A percentile compares a stretch with the other conserved stretches of the same genome.
Conservation (phyloP, 2,888 invertebrate genomes). For the Ptilodon capucinus region DNA sequence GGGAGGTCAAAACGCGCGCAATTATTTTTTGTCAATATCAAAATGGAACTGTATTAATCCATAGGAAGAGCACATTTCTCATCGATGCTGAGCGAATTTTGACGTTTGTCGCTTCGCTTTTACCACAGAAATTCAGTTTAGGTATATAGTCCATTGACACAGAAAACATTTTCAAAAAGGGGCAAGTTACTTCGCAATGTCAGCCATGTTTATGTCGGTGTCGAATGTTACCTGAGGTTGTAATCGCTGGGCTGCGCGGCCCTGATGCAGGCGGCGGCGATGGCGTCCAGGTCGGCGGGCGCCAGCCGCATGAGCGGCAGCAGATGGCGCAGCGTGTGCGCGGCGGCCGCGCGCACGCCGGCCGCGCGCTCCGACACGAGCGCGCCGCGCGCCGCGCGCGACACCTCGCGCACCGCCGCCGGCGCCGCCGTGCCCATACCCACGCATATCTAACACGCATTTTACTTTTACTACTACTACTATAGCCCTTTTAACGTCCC, state of each 20-base stretch:
- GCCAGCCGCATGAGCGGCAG: constrained; percentile 93
- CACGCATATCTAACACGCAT: constrained; percentile 85
- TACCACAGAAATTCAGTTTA: no score
- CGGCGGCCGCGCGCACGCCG: constrained; percentile 96
- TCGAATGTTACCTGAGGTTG: constrained; percentile 50
- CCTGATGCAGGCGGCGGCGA: constrained; percentile 95
- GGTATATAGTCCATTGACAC: no score
- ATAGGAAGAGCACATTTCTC: no score
- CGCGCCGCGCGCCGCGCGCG: constrained; percentile 91
- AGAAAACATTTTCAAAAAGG: no score
- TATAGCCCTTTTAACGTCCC: no score
- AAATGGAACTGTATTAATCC: no score
- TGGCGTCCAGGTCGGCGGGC: constrained; percentile 94
- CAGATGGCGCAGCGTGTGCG: constrained; percentile 94
- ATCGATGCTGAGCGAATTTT: no score
- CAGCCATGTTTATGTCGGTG: background rate
- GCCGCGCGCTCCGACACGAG: constrained; percentile 95
- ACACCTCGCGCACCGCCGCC: constrained; percentile 90
- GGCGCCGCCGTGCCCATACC: constrained; percentile 97
- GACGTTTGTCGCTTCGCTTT: no score
- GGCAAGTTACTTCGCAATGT: no score
- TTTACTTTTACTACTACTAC: no score
- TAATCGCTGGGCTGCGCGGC: constrained; percentile 82
- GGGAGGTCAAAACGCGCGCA: no score
- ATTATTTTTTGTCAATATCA: no score